These are phyloP conservation scores for Cinclus mexicanus DNA, from an alignment of 2,113 vertebrate genomes.

Conservation along the genomic window DNA sequence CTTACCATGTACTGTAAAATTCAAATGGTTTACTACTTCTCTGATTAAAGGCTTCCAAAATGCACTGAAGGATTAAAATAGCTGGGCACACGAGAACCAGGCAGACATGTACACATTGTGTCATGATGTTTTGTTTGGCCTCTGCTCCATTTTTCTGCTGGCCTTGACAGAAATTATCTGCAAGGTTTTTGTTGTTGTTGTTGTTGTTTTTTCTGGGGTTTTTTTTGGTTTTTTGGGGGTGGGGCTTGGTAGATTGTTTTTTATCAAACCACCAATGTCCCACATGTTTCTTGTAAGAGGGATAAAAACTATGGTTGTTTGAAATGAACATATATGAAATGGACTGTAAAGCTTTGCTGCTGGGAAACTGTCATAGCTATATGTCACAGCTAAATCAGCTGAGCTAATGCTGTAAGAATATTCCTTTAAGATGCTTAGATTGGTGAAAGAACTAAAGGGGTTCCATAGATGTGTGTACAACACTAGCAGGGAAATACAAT, in stretches of 20 bases:
- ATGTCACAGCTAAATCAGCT: background rate
- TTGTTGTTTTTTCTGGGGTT: no score
- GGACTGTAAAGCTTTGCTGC: background rate
- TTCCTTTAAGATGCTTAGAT: background rate
- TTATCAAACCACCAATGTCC: background rate
- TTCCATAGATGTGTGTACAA: background rate
- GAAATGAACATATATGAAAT: background rate
- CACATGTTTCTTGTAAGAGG: background rate
- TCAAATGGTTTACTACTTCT: slow-evolving; percentile 3
- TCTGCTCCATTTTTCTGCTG: background rate
- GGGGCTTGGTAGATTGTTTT: background rate
- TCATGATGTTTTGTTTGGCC: slow-evolving; percentile 59
- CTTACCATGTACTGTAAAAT: background rate
- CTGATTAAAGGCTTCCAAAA: slow-evolving; percentile 44
- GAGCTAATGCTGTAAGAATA: background rate
- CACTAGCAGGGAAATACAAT: background rate
- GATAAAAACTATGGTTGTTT: background rate
- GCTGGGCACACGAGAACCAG: background rate
- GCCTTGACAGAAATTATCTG: slow-evolving; percentile 30
- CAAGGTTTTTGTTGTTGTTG: background rate
- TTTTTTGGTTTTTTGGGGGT: no score
- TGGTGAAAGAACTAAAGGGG: background rate
- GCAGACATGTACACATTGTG: slow-evolving; percentile 19
- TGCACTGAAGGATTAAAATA: slow-evolving; percentile 31
- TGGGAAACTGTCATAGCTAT: background rate